Base-by-base conservation (phyloP, 1,140 invertebrate species). In the Drosophila triauraria region DNA sequence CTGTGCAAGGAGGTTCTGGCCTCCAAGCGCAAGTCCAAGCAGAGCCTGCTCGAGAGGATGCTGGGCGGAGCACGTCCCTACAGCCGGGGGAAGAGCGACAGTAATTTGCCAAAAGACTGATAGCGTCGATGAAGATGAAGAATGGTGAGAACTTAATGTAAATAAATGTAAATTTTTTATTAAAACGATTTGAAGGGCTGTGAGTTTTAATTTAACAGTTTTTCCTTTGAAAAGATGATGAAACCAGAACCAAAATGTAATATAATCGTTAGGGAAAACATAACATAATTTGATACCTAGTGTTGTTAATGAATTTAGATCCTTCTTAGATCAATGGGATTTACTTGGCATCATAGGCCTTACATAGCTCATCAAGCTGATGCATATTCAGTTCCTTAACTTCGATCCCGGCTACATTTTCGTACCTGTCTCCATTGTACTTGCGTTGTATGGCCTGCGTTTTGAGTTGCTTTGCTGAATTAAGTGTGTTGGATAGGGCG, bases 371-470 rank as follows among this genome's bases (percentile, higher is more conserved):
- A 43, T 92, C 77, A 38, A 92, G 81, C 38, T 62, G 43, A 2
- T 71, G 71, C 15, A 77, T 58, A 35, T 47, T 76, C 23, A 93
- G 40, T 53, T 82, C 69, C 35, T 82, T 59, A 13, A 72, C 23
- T 30, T 77, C 67, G 13, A 92, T 87, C 17, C 20, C 30, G 25
- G 92, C 75, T 6, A 92, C 91, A 56, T 91, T 75, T 56, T 80
- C 78, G 56, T 83, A 91, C 96, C 97, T 97, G 91, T 94, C 94
- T 67, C 93, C 93, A 93, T 95, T 97, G 92, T 97, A 98, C 93
- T 98, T 98, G 75, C 97, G 96, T 50, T 95, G 94, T 61, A 98
- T 96, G 7, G 97, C 97, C 87, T 97, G 96, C 85, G 98, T 97
- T 42, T 95, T 94, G 50, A 95, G 93, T 32, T 93, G 94, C 9